Conservation (phyloP, 2,888 invertebrate species). For the Lucinisca nassula region DNA sequence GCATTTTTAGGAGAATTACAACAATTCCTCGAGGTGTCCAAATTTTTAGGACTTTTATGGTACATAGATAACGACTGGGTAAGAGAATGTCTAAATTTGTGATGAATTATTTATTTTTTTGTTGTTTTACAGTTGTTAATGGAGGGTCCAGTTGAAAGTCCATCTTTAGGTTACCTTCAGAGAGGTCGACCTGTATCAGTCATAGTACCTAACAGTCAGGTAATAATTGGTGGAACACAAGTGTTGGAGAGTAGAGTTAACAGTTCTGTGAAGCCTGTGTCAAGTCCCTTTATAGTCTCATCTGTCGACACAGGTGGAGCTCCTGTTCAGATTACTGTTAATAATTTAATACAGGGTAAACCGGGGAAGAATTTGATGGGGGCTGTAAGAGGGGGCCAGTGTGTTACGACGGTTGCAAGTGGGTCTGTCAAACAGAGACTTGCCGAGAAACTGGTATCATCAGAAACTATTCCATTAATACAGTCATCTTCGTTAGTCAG, state of each 20-base stretch:
- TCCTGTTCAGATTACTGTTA: not conserved
- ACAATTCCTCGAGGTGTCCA: no score
- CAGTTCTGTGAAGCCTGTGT: not conserved
- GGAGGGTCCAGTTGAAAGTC: conserved; percentile 58
- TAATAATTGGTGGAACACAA: not conserved
- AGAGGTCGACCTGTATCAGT: conserved; percentile 67
- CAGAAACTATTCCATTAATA: conserved; percentile 5
- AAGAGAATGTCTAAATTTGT: no score
- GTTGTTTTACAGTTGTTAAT: conserved; percentile 72
- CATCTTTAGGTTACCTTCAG: not conserved
- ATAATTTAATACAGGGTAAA: not conserved
- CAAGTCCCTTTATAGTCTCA: not conserved
- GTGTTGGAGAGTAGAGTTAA: not conserved
- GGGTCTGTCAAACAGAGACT: conserved; percentile 4
- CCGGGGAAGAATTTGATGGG: not conserved
- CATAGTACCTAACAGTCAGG: conserved; percentile 57
- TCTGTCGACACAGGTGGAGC: not conserved
- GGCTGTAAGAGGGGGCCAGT: not conserved
- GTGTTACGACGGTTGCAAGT: not conserved
- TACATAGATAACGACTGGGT: no score
- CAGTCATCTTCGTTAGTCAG: not conserved
- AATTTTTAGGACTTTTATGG: no score
- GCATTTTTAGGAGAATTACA: no score
- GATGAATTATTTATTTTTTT: no score
- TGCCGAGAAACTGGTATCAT: not conserved